Percentiles rank a stretch among this genome's conserved stretches.
Conservation (phyloP, 2,888 invertebrate species). For the Drosophila quinaria region DNA sequence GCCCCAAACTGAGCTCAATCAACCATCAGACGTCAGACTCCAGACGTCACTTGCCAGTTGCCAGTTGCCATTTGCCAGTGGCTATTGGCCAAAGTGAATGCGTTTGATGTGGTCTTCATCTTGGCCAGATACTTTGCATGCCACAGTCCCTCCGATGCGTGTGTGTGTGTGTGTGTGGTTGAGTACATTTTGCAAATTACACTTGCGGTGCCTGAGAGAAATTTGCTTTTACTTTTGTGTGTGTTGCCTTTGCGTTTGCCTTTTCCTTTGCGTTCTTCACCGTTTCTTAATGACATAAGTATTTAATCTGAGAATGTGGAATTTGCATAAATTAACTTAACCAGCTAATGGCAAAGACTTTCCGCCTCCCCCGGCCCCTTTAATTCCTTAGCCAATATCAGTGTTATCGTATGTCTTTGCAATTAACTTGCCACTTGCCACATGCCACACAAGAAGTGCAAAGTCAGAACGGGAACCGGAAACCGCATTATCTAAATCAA, state of each 20-base stretch:
- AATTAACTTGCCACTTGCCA: slow-evolving; percentile 32
- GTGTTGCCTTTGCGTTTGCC: slow-evolving; percentile 12
- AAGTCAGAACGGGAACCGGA: slow-evolving; percentile 36
- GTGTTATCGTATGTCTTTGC: slow-evolving; percentile 19
- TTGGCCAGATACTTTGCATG: slow-evolving; percentile 56
- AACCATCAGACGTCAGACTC: not conserved
- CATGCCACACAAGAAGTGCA: slow-evolving; percentile 34
- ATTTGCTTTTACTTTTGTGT: slow-evolving; percentile 46
- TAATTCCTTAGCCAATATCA: slow-evolving; percentile 1
- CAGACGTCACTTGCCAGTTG: slow-evolving; percentile 1
- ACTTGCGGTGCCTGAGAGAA: slow-evolving; percentile 64
- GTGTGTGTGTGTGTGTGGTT: slow-evolving; percentile 45
- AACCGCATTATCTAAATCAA: slow-evolving; percentile 65
- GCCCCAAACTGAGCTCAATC: not conserved
- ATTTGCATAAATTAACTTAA: slow-evolving; percentile 73
- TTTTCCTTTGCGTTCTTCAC: not conserved
- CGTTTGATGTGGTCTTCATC: slow-evolving; percentile 71
- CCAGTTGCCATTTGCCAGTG: slow-evolving; percentile 17
- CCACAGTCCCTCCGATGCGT: slow-evolving; percentile 20
- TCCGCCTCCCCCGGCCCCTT: not conserved
- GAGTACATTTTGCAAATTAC: slow-evolving; percentile 70
- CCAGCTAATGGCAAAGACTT: slow-evolving; percentile 44
- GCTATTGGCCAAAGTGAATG: slow-evolving; percentile 30
- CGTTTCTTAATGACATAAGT: slow-evolving; percentile 74
- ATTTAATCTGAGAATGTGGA: slow-evolving; percentile 67